Evolutionary conservation across 2,113 vertebrate species (phyloP).

Genomic region (Benitochromis conjunctus): DNA sequence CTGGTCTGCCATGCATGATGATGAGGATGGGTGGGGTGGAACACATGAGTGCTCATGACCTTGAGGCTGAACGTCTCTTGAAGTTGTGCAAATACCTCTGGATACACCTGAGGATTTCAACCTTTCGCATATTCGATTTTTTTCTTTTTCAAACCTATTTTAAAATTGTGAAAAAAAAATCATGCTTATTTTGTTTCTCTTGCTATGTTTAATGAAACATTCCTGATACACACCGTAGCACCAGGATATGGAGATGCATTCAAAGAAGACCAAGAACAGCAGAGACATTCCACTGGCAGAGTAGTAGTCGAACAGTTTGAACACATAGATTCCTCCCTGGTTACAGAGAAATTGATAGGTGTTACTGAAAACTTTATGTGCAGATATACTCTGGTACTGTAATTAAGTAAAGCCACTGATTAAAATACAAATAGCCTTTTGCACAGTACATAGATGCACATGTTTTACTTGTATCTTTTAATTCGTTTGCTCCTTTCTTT

Average conservation of each 20-base stretch:
- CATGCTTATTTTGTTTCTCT: neutral
- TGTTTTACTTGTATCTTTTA: neutral
- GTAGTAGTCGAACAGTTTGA: conserved; percentile 98
- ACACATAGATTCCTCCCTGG: conserved; percentile 96
- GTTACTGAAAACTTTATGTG: neutral
- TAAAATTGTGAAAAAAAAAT: neutral
- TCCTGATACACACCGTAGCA: conserved; percentile 82
- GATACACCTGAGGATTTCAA: neutral
- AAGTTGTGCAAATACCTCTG: conserved; percentile 1
- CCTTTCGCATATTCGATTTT: neutral
- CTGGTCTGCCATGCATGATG: conserved; percentile 46
- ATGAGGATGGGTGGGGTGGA: conserved; percentile 32
- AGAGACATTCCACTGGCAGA: conserved; percentile 98
- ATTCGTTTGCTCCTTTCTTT: neutral
- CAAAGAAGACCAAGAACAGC: conserved; percentile 97
- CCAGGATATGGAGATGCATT: conserved; percentile 99
- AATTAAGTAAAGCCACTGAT: neutral
- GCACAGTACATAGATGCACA: neutral
- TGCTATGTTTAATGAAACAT: neutral
- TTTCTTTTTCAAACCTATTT: neutral
- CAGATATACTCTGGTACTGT: neutral
- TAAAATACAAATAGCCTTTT: neutral
- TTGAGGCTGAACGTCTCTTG: conserved; percentile 33
- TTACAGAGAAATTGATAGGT: conserved; percentile 13
- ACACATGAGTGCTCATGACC: conserved; percentile 31